Evolutionary conservation across 2,888 invertebrate genomes (phyloP).

Genomic region (Conistra vaccinii): DNA sequence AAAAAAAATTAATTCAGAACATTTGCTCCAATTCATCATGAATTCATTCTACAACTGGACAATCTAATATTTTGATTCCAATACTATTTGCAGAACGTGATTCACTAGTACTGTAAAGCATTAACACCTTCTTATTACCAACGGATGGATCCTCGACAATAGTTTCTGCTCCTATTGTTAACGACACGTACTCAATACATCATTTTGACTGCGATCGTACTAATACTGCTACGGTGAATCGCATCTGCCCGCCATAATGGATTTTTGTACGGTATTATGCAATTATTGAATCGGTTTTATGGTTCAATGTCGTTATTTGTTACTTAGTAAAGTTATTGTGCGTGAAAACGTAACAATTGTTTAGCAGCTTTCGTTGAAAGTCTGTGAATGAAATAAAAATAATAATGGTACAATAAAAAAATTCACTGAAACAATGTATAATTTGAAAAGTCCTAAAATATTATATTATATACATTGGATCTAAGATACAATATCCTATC

Average conservation of each 20-base stretch:
- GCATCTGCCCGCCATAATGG: slow-evolving; percentile 64
- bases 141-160: slow-evolving; percentile 69
- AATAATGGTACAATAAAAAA: neutral
- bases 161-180: slow-evolving; percentile 77
- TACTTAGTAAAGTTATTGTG: slow-evolving; percentile 33
- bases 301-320: slow-evolving; percentile 47
- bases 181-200: slow-evolving; percentile 80
- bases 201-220: slow-evolving; percentile 75
- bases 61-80: slow-evolving; percentile 9
- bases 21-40: slow-evolving; percentile 11
- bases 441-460: no score
- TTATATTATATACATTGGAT: no score
- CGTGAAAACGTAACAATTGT: slow-evolving; percentile 18
- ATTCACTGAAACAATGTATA: neutral
- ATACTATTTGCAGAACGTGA: slow-evolving; percentile 80
- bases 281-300: slow-evolving; percentile 59
- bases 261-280: slow-evolving; percentile 64
- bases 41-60: neutral
- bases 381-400: neutral
- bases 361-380: slow-evolving; percentile 30
- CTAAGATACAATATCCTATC: no score
- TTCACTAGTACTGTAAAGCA: slow-evolving; percentile 70
- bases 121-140: slow-evolving; percentile 75
- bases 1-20: neutral
- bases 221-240: slow-evolving; percentile 56